These are phyloP conservation scores for Rhogogaster chlorosoma DNA, from an alignment of 2,888 invertebrate species.

Conservation along the genomic window DNA sequence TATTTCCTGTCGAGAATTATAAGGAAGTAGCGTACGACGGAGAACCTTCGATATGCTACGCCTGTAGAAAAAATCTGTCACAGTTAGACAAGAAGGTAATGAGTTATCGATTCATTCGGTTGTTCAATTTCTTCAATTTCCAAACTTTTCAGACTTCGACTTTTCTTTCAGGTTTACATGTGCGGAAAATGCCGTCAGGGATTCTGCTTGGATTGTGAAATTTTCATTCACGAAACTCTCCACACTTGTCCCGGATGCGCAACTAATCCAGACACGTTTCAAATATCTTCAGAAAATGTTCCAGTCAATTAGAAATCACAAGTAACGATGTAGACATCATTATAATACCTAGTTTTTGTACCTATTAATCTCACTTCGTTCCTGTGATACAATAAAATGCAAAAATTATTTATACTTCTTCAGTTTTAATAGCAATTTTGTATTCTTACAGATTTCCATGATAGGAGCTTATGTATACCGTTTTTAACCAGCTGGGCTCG, in stretches of 20 bases:
- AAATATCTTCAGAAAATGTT: conserved; percentile 59
- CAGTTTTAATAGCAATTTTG: too few species aligned
- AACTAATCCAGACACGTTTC: conserved; percentile 81
- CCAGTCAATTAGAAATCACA: not conserved
- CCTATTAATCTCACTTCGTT: not conserved
- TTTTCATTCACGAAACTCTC: conserved; percentile 94
- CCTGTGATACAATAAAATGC: conserved; percentile 16
- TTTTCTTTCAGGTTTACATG: conserved; percentile 84
- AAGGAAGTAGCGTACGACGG: conserved; percentile 85
- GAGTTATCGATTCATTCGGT: conserved; percentile 52
- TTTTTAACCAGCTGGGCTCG: too few species aligned
- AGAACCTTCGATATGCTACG: conserved; percentile 84
- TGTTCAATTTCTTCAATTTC: conserved; percentile 21
- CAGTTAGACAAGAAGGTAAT: conserved; percentile 87
- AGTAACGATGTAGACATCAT: not conserved
- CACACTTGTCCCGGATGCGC: conserved; percentile 99
- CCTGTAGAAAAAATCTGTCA: conserved; percentile 86
- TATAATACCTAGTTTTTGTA: conserved; percentile 12
- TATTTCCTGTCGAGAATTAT: conserved; percentile 95
- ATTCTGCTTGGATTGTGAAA: conserved; percentile 97
- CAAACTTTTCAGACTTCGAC: not conserved
- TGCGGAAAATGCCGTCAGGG: conserved; percentile 89
- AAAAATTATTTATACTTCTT: not conserved
- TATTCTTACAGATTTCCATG: not conserved
- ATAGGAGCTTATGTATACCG: not conserved